phyloP scores from a whole-genome alignment of 2,113 vertebrate genomes.

The Myotis brandtii region DNA sequence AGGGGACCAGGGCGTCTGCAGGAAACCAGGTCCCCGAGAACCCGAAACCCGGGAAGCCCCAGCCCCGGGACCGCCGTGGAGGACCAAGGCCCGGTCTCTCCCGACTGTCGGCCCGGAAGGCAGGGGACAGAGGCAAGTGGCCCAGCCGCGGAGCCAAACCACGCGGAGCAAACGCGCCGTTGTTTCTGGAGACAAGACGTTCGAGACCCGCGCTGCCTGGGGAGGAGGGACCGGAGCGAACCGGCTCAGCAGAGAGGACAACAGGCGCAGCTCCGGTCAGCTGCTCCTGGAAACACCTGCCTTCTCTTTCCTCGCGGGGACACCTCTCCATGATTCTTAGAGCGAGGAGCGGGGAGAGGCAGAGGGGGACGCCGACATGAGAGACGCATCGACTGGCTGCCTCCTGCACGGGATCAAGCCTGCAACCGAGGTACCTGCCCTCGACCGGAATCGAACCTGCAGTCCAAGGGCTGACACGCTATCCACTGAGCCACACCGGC shows the following conservation, averaged over 20 bases:
- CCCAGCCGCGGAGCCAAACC: not conserved
- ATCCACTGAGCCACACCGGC: no score
- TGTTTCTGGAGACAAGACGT: conserved; percentile 76
- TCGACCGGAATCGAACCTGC: no score
- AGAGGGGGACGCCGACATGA: no score
- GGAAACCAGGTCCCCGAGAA: not conserved
- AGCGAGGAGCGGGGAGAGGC: no score
- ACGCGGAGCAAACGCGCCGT: conserved; percentile 51
- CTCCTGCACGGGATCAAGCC: no score
- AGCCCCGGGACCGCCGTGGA: not conserved
- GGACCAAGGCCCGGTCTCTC: not conserved
- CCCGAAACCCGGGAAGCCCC: not conserved
- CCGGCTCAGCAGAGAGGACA: conserved; percentile 57
- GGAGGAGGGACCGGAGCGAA: not conserved
- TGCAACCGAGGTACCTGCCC: no score
- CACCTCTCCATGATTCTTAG: no score
- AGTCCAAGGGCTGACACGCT: no score
- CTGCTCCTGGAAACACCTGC: conserved; percentile 14
- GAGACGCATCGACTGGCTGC: no score
- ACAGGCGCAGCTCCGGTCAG: not conserved
- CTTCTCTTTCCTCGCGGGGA: no score
- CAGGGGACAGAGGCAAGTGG: not conserved
- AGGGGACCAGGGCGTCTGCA: not conserved
- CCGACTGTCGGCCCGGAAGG: conserved; percentile 37
- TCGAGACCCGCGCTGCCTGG: conserved; percentile 45